Conservation (phyloP, 2,888 invertebrate species). For the Alcis repandata region DNA sequence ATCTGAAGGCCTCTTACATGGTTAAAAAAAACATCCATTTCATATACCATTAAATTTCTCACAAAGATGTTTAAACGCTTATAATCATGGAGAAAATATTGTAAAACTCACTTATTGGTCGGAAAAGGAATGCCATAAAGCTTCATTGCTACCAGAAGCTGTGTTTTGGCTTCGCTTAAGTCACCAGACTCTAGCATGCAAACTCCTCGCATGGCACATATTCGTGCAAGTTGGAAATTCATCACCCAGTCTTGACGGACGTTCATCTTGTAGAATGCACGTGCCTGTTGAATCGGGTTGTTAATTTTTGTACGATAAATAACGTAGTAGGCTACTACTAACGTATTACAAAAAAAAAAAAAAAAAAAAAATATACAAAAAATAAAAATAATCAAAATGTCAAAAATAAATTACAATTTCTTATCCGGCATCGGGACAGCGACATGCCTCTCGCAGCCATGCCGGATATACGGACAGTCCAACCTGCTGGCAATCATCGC, state of each 20-base stretch:
- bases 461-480: too few species aligned
- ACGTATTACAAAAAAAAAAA: too few species aligned
- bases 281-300: constrained; percentile 44
- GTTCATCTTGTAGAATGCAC: constrained; percentile 48
- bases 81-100: neutral
- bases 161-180: constrained; percentile 61
- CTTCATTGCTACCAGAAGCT: constrained; percentile 64
- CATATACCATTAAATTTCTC: too few species aligned
- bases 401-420: too few species aligned
- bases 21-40: too few species aligned
- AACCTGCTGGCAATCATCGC: too few species aligned
- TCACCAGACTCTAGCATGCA: constrained; percentile 71
- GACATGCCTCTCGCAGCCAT: too few species aligned
- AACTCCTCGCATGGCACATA: constrained; percentile 63
- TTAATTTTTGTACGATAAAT: neutral
- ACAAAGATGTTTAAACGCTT: neutral
- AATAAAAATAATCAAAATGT: too few species aligned
- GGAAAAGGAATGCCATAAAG: constrained; percentile 68
- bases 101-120: constrained; percentile 51
- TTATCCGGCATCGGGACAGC: too few species aligned
- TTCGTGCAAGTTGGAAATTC: constrained; percentile 64
- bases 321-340: too few species aligned
- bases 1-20: too few species aligned
- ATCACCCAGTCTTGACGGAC: constrained; percentile 62
- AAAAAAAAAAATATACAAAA: too few species aligned